phyloP scores from a whole-genome alignment of 2,888 invertebrate species.

The Tetramorium bicarinatum region DNA sequence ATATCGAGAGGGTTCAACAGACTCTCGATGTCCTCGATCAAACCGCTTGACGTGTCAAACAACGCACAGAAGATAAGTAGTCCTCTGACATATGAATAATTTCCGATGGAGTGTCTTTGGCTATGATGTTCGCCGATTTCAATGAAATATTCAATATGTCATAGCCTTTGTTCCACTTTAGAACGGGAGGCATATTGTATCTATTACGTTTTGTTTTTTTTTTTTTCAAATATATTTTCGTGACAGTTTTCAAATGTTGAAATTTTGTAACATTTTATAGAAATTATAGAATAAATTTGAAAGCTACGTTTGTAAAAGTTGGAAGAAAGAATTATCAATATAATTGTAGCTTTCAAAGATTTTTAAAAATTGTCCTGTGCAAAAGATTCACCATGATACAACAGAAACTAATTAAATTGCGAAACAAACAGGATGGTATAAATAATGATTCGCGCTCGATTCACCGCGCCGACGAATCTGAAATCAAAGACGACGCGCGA shows the following conservation, averaged over 20 bases:
- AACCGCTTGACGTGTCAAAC: slow-evolving; percentile 53
- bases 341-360: not conserved
- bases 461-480: not conserved
- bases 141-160: slow-evolving; percentile 21
- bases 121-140: slow-evolving; percentile 21
- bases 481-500: not conserved
- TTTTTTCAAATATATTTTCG: not conserved
- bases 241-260: not conserved
- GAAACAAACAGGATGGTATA: not conserved
- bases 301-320: not conserved
- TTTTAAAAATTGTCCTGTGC: not conserved
- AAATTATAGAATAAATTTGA: not conserved
- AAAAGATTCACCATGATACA: not conserved
- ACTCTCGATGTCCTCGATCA: slow-evolving; percentile 55
- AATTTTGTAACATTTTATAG: not conserved
- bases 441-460: not conserved
- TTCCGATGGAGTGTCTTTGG: slow-evolving; percentile 50
- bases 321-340: not conserved
- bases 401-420: not conserved
- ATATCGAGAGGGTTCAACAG: slow-evolving; percentile 70
- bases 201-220: not conserved
- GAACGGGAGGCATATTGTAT: not conserved
- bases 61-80: slow-evolving; percentile 48
- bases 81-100: slow-evolving; percentile 55
- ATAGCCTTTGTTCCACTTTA: slow-evolving; percentile 13